Conservation (phyloP, 2,113 vertebrate genomes). For the Anthoscopus minutus region DNA sequence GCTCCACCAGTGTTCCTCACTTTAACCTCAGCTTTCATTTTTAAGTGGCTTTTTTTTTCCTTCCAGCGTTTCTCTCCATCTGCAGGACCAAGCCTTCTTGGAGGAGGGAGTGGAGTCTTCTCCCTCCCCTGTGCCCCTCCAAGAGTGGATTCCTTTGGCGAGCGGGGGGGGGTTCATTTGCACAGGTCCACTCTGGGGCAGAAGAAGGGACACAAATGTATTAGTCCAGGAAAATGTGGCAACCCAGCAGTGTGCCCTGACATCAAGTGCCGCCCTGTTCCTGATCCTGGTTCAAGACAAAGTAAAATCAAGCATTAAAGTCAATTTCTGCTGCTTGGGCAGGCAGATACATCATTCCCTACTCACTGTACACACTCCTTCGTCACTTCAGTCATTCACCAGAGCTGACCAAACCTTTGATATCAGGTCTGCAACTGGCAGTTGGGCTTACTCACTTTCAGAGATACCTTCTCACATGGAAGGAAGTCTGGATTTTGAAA, state of each 20-base stretch:
- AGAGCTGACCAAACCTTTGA: not conserved
- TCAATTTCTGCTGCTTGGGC: not conserved
- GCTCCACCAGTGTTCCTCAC: not conserved
- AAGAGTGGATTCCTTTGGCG: accelerated
- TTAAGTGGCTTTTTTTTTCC: not conserved
- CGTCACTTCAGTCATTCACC: not conserved
- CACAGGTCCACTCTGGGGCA: accelerated
- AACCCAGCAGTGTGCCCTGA: not conserved
- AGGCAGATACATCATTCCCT: accelerated
- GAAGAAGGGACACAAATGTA: not conserved
- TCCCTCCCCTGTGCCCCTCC: not conserved
- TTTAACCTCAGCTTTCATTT: not conserved
- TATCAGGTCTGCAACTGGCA: not conserved
- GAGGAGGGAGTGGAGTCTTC: no score
- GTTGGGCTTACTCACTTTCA: not conserved
- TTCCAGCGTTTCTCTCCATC: not conserved
- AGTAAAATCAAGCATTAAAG: not conserved
- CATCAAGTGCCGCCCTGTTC: not conserved
- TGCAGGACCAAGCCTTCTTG: not conserved
- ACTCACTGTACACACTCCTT: accelerated
- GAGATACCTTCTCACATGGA: not conserved
- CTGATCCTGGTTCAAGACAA: not conserved
- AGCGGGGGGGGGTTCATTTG: accelerated
- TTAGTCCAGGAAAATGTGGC: no score
- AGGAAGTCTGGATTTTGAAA: not conserved